These are phyloP conservation scores for Ichneumon xanthorius DNA, from an alignment of 2,888 invertebrate genomes.

Conservation along the genomic window DNA sequence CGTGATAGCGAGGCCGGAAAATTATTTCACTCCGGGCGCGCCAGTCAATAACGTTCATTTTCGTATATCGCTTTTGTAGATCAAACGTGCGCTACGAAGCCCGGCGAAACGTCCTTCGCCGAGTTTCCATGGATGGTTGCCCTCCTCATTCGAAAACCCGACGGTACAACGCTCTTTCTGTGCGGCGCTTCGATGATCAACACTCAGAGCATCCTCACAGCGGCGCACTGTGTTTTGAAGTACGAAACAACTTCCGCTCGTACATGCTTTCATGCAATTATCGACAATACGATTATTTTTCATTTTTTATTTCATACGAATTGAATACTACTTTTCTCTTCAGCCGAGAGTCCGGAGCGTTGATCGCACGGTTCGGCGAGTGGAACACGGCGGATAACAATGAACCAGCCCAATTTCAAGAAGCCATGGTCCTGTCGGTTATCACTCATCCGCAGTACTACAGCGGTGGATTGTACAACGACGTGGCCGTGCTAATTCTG, in stretches of 20 bases:
- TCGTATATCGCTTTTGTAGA: slow-evolving; percentile 46
- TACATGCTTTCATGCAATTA: not conserved
- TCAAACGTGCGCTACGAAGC: slow-evolving; percentile 83
- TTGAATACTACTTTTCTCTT: not conserved
- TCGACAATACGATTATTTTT: not conserved
- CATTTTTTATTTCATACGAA: not conserved
- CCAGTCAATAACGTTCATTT: slow-evolving; percentile 12
- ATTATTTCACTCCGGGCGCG: slow-evolving; percentile 2
- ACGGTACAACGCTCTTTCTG: slow-evolving; percentile 87
- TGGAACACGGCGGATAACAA: slow-evolving; percentile 91
- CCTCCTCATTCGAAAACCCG: slow-evolving; percentile 86
- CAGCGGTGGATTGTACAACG: slow-evolving; percentile 90
- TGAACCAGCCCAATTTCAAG: slow-evolving; percentile 90
- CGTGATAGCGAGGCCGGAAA: slow-evolving; percentile 21
- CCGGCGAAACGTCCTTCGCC: slow-evolving; percentile 90
- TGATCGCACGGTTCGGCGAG: slow-evolving; percentile 90
- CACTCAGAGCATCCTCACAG: slow-evolving; percentile 91
- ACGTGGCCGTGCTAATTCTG: slow-evolving; percentile 91
- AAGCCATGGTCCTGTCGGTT: slow-evolving; percentile 87
- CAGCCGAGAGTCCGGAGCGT: slow-evolving; percentile 75
- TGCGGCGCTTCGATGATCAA: slow-evolving; percentile 93
- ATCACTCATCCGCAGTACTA: slow-evolving; percentile 89
- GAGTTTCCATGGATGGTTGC: slow-evolving; percentile 95
- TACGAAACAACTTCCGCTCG: slow-evolving; percentile 61
- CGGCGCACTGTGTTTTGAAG: slow-evolving; percentile 90